Percentiles rank a stretch among this genome's conserved stretches.
These are phyloP conservation scores for Andrena hattorfiana DNA, from an alignment of 2,888 invertebrate genomes.

Conservation along the genomic window DNA sequence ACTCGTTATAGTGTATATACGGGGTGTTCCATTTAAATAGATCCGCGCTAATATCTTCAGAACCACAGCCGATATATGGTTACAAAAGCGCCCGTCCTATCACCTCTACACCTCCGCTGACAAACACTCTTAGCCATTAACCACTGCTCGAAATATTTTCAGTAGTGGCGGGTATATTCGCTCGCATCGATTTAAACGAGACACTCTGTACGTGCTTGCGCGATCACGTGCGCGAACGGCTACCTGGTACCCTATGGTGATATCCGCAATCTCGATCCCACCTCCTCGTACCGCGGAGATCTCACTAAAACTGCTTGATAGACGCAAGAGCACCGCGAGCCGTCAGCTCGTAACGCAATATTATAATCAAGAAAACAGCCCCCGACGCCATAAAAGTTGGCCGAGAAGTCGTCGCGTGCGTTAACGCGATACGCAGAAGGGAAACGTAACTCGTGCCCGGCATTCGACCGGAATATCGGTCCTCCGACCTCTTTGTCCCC, in stretches of 20 bases:
- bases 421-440: conserved; percentile 15
- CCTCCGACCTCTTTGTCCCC: conserved; percentile 24
- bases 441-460: conserved; percentile 25
- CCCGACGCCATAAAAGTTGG: background rate
- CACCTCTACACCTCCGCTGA: no score
- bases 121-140: no score
- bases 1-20: conserved; percentile 65
- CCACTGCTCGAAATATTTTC: no score
- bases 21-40: background rate
- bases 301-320: conserved; percentile 48
- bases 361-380: conserved; percentile 28
- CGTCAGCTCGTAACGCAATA: conserved; percentile 46
- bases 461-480: background rate
- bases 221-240: conserved; percentile 2
- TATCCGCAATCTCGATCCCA: conserved; percentile 32
- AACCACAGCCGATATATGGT: no score
- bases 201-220: conserved; percentile 2
- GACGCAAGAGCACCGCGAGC: conserved; percentile 30
- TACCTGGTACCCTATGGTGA: conserved; percentile 62
- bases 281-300: conserved; percentile 10
- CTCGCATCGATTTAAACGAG: no score
- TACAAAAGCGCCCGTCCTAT: no score
- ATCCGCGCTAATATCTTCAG: no score
- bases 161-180: no score
- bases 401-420: conserved; percentile 4